Percentiles rank a stretch among this genome's conserved stretches.
Evolutionary conservation across 2,888 invertebrate genomes (phyloP).

Genomic region (Mythimna impura): DNA sequence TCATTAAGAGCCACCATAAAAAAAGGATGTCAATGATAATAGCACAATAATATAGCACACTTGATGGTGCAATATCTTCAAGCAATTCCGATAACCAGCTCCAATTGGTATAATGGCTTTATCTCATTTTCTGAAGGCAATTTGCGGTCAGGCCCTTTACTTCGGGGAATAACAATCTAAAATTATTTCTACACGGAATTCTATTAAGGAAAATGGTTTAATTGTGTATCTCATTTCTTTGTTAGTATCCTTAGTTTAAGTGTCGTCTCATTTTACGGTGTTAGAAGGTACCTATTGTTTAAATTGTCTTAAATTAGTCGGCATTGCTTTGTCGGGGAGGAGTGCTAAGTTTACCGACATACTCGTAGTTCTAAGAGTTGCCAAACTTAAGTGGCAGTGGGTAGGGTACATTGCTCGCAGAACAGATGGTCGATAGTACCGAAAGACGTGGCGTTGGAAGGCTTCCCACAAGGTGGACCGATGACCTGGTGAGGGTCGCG

Average conservation of each 20-base stretch:
- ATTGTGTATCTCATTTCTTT: constrained; percentile 29
- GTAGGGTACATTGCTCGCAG: too few relatives aligned
- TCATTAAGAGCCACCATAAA: too few relatives aligned
- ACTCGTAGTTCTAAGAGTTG: too few relatives aligned
- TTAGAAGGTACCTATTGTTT: neutral
- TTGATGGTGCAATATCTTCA: constrained; percentile 49
- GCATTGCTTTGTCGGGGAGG: neutral
- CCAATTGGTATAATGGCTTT: constrained; percentile 59
- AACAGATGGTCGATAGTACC: too few relatives aligned
- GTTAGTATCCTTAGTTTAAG: constrained; percentile 9
- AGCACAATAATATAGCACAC: constrained; percentile 25
- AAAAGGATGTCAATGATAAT: constrained; percentile 22
- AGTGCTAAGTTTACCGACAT: too few relatives aligned
- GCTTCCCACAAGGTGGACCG: too few relatives aligned
- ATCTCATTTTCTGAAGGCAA: constrained; percentile 56
- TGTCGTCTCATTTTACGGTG: constrained; percentile 13
- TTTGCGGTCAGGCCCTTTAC: constrained; percentile 50
- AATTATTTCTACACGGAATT: constrained; percentile 40
- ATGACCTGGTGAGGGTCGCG: too few relatives aligned
- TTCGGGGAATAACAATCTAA: constrained; percentile 40
- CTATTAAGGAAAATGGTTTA: constrained; percentile 42
- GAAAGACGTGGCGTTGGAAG: too few relatives aligned
- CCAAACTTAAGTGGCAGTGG: too few relatives aligned
- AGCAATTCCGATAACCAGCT: constrained; percentile 55
- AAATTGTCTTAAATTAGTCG: too few relatives aligned